Evolutionary conservation across 2,797 vertebrate species (phyloP), one percentile per base, ranked within the genome.

Genomic region (Malacoctenus gilli): DNA sequence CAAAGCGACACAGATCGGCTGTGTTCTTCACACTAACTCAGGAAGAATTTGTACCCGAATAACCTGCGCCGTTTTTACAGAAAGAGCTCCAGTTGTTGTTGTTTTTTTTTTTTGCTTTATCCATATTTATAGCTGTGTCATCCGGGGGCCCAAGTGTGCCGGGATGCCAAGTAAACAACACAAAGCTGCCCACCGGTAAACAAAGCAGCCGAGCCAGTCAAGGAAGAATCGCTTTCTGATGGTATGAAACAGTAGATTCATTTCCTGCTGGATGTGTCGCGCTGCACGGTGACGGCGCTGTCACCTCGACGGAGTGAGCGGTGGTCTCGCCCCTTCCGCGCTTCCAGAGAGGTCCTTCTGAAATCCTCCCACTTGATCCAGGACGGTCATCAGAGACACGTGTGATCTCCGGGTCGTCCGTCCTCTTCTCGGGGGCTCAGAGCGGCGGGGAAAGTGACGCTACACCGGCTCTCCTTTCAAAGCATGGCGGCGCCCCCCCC

Each of bases 361-460:
- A 59, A 44, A 52, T 30, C n/a, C 36, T 49, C 34, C 46, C 20
- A 43, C 38, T 57, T 59, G 63, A 55, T 56, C 40, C 28, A 15
- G 42, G 49, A 15, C 62, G 39, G 34, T 59, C 68, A 64, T 50
- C 51, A 36, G 28, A 40, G 55, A 40, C 60, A 37, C 28, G 25
- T 63, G 49, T 59, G 65, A 75, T 75, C 34, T 71, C 35, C 31
- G 38, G n/a, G 52, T 19, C 46, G 3, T 56, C 46, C 44, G 37
- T 31, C 15, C 18, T 28, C 59, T n/a, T n/a, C 54, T 56, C 13
- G 12, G 67, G 44, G 46, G 25, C 41, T 20, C 19, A n/a, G 51
- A 75, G 66, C 22, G 38, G 25, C 19, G 20, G 72, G 71, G 68
- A 82, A 82, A 47, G 72, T 83, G 79, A 85, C 72, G 65, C 71